A percentile compares a stretch with the other conserved stretches of the same genome.
Conservation (phyloP, 1,140 invertebrate species). For the Aphelenchoides avenae region DNA sequence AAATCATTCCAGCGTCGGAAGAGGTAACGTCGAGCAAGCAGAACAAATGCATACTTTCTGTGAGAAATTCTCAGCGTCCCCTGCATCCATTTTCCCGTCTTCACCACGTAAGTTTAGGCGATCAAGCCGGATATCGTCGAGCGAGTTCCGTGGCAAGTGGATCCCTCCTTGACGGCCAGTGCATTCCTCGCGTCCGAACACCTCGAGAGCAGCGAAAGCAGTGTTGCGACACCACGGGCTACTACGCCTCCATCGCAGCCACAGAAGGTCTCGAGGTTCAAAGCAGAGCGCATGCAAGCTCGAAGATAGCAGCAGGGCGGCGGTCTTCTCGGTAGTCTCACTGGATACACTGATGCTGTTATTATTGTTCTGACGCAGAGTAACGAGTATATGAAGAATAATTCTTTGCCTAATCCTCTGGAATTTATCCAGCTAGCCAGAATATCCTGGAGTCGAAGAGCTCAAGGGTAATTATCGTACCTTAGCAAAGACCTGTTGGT, state of each 20-base stretch:
- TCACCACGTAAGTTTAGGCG: not conserved
- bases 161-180: not conserved
- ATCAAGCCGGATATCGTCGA: slow-evolving; percentile 22
- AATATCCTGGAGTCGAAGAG: no score
- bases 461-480: no score
- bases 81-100: not conserved
- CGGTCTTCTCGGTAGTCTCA: no score
- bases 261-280: slow-evolving; percentile 18
- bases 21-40: not conserved
- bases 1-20: slow-evolving; percentile 28
- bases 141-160: slow-evolving; percentile 6
- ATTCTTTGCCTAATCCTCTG: slow-evolving; percentile 8
- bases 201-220: no score
- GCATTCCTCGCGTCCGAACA: slow-evolving; percentile 5
- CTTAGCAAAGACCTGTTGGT: no score
- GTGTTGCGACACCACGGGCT: no score
- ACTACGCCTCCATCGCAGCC: no score
- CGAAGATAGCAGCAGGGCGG: no score
- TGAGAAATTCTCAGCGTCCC: not conserved
- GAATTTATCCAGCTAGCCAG: no score
- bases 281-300: slow-evolving; percentile 7
- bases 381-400: no score
- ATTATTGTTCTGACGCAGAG: slow-evolving; percentile 3
- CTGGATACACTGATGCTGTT: slow-evolving; percentile 8
- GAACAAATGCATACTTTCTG: slow-evolving; percentile 10